Percentiles rank a stretch among this genome's conserved stretches.
phyloP scores from a whole-genome alignment of 2,113 vertebrate genomes.

The Phalacrocorax aristotelis region DNA sequence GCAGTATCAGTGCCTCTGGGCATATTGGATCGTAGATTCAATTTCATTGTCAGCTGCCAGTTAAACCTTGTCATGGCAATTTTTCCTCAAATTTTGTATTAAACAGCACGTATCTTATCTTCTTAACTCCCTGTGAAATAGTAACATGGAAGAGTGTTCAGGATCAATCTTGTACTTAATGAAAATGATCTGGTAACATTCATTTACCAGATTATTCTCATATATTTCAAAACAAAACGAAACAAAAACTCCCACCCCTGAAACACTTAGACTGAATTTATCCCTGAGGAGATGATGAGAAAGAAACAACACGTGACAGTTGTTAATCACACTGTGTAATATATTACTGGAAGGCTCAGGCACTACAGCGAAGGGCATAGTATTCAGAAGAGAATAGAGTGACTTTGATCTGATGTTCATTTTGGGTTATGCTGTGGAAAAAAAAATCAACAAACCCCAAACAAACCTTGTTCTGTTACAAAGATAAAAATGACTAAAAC shows the following conservation, averaged over 20 bases:
- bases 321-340: neutral
- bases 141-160: neutral
- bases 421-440: neutral
- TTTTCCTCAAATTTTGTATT: neutral
- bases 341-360: neutral
- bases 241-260: neutral
- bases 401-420: slow-evolving; percentile 42
- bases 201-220: neutral
- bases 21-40: neutral
- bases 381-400: neutral
- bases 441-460: neutral
- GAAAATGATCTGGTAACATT: slow-evolving; percentile 25
- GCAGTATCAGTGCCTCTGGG: neutral
- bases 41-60: neutral
- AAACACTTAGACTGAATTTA: neutral
- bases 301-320: slow-evolving; percentile 8
- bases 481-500: neutral
- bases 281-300: slow-evolving; percentile 29
- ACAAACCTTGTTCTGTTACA: neutral
- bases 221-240: neutral
- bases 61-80: neutral
- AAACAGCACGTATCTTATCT: neutral
- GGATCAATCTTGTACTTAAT: neutral
- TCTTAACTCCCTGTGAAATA: neutral
- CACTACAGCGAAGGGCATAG: neutral